Evolutionary conservation across 2,797 vertebrate species (phyloP).

Genomic region (Enteromius viviparus): DNA sequence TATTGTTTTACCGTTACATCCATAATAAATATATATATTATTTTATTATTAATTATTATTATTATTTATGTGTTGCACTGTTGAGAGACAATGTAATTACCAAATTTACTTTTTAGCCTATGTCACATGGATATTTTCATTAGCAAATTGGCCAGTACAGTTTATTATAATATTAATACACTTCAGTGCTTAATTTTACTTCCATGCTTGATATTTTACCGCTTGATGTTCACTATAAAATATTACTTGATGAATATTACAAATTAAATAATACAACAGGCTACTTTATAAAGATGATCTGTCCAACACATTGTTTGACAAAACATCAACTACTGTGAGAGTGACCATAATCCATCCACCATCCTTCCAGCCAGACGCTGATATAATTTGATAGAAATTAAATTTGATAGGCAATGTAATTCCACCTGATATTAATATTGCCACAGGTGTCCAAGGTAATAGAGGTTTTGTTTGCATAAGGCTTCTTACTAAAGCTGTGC

Average conservation of each 20-base stretch:
- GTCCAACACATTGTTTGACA: conserved; percentile 23
- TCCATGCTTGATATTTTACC: neutral
- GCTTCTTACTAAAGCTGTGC: neutral
- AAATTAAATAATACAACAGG: neutral
- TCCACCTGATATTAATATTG: conserved; percentile 8
- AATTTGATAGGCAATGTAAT: conserved; percentile 8
- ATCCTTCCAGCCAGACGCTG: conserved; percentile 36
- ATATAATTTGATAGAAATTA: conserved; percentile 27
- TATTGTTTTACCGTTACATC: too few relatives aligned
- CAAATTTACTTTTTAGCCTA: neutral
- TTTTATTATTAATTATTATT: too few relatives aligned
- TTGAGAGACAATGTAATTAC: neutral
- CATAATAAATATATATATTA: too few relatives aligned
- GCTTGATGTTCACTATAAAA: neutral
- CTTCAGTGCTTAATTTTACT: neutral
- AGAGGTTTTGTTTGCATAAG: neutral
- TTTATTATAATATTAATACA: neutral
- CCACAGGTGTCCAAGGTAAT: conserved; percentile 6
- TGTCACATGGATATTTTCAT: neutral
- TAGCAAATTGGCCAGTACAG: neutral
- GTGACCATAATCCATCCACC: conserved; percentile 39
- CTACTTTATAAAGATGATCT: conserved; percentile 10
- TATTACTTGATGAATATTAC: neutral
- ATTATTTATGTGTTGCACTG: neutral
- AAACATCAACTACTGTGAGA: conserved; percentile 31